These are phyloP conservation scores for Parnassius orleans DNA, from an alignment of 2,888 invertebrate species.

Conservation along the genomic window DNA sequence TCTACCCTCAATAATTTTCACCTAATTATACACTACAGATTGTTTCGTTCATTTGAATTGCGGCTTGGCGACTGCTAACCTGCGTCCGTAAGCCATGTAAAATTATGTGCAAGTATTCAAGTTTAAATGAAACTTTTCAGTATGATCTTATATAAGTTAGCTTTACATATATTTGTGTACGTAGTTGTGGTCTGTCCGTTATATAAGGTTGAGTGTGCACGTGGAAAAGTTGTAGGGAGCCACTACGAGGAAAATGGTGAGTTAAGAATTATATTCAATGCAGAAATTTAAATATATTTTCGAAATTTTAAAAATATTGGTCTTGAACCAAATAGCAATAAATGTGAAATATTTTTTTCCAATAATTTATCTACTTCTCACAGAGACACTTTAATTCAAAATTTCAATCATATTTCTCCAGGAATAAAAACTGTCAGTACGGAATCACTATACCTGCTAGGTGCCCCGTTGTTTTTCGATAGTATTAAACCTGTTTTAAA, in stretches of 20 bases:
- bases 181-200: slow-evolving; percentile 47
- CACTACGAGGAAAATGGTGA: slow-evolving; percentile 26
- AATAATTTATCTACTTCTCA: too few relatives aligned
- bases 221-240: slow-evolving; percentile 30
- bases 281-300: too few relatives aligned
- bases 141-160: slow-evolving; percentile 25
- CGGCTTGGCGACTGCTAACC: slow-evolving; percentile 9
- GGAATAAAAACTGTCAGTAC: too few relatives aligned
- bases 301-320: too few relatives aligned
- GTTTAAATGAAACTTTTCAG: slow-evolving; percentile 9
- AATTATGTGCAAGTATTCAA: background rate
- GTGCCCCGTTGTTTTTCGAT: too few relatives aligned
- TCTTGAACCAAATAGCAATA: too few relatives aligned
- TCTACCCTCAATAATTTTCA: slow-evolving; percentile 13
- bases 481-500: too few relatives aligned
- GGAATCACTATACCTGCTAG: too few relatives aligned
- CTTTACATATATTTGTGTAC: slow-evolving; percentile 43
- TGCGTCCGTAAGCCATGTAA: slow-evolving; percentile 18
- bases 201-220: slow-evolving; percentile 29
- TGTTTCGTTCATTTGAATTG: slow-evolving; percentile 33
- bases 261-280: background rate
- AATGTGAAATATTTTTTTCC: too few relatives aligned
- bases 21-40: background rate
- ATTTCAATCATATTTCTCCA: too few relatives aligned
- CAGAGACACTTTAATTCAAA: too few relatives aligned